Evolutionary conservation across 2,113 vertebrate species (phyloP), one percentile per base, ranked within the genome.

Genomic region (Seriola aureovittata): DNA sequence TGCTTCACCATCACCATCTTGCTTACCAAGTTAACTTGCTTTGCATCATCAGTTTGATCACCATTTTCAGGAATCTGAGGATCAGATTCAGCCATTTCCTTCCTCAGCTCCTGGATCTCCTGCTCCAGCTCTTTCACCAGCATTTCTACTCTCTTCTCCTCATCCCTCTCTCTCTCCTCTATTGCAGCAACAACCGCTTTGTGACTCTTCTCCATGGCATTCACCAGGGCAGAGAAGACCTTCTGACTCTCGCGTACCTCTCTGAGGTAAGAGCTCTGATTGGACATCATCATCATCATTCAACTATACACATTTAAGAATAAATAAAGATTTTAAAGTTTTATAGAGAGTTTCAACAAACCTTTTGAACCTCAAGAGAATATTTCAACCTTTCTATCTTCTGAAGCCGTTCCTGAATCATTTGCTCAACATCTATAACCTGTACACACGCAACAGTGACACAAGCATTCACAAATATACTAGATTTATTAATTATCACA

Each of bases 161-260:
- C 94, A n/a, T 93, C 89, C 17, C 4, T 70, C 81, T 93, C 90
- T 72, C 91, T 90, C 25, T 88, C 85, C 65, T 95, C 95, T 23
- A 95, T 93, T 4, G 85, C 88, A 8, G 82, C 19, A 21, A 95
- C 85, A 0, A 96, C 87, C 0, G 84, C 89, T 85, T 93, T 95
- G 89, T 95, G 95, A 68, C 80, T 94, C 74, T 88, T 92, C 81
- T 95, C 95, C 86, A 95, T 93, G 1, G 90, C 84, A 44, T 81
- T 85, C 10, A 95, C 89, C 7, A 96, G 80, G 23, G 73, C 87
- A 1, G 93, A 94, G 52, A 96, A 95, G 44, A 95, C 89, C 75
- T 88, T 93, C 67, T 95, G 93, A 72, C 94, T 95, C 64, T 95
- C 94, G 52, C 93, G 89, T 46, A 95, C 93, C 86, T 95, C 95